A percentile compares a stretch with the other conserved stretches of the same genome.
Conservation (phyloP, 2,113 vertebrate genomes). For the Lontra canadensis region DNA sequence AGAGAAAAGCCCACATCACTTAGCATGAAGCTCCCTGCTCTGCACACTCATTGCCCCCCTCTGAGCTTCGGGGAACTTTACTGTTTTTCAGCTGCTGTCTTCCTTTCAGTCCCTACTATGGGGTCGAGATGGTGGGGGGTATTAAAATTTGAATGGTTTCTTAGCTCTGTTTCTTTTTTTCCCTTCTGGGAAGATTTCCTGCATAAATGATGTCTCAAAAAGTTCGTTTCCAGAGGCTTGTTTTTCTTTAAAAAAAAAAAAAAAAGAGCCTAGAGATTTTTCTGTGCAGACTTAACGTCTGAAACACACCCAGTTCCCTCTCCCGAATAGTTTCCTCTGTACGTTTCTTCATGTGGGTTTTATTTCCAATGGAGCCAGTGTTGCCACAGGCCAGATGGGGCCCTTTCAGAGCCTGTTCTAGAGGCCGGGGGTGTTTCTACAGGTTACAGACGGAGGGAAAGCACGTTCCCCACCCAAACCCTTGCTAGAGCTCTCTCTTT, state of each 20-base stretch:
- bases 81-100: neutral
- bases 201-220: conserved; percentile 30
- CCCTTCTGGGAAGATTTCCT: conserved; percentile 57
- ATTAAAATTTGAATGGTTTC: neutral
- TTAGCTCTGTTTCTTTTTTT: conserved; percentile 18
- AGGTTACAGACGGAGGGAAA: neutral
- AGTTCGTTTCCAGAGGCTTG: conserved; percentile 62
- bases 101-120: neutral
- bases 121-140: too few species aligned
- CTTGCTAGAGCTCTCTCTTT: neutral
- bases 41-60: neutral
- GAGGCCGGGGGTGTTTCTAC: neutral
- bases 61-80: too few species aligned
- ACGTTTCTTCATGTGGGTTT: conserved; percentile 69
- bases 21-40: neutral
- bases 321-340: conserved; percentile 72
- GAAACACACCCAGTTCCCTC: conserved; percentile 71
- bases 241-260: conserved; percentile 61
- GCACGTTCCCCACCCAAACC: neutral
- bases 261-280: conserved; percentile 66
- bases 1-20: neutral
- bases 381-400: conserved; percentile 26
- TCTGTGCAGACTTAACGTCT: conserved; percentile 72
- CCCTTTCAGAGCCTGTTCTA: neutral
- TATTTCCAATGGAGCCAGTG: conserved; percentile 38